Base-by-base conservation (phyloP, 1,140 invertebrate species). In the Aricia agestis region DNA sequence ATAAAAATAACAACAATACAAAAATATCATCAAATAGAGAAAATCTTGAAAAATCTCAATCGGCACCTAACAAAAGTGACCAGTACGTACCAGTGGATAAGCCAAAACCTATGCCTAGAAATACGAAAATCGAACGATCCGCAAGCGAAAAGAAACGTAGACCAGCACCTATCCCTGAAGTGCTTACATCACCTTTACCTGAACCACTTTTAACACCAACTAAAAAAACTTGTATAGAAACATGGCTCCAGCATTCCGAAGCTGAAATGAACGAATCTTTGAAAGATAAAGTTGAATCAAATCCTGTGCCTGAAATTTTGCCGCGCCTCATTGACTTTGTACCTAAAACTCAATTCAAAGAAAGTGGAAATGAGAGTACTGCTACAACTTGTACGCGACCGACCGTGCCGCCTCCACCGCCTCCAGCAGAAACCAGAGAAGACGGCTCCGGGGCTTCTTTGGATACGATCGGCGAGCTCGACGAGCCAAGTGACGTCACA, bases 261-360 rank as follows among this genome's bases (percentile, higher is more conserved):
- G 87, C 86, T 66, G 89, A 91, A 74, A 90, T 91, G 88, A 86
- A 85, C 72, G 88, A 80, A 52, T 86, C 85, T 72, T 70, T 68
- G 7, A 76, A 80, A 67, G 87, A 89, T 10, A 89, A 88, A 63
- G 66, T 80, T 57, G 86, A 90, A 72, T 83, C 87, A 15, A 77
- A 63, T 66, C 42, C 77, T 45, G 73, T 82, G 41, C 92, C 91
- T 2, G 92, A 92, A 80, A 83, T 83, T 36, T 82, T 95, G 58
- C 95, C 95, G 7, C 92, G 95, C 66, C 84, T 95, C 0, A 95
- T 95, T 59, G 94, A 95, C 82, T 93, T 95, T 81, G 93, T 95
- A 10, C 94, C 94, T 10, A 95, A 95, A 81, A 84, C 91, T 68
- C 83, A 92, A 75, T 89, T 79, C 66, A 87, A 88, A 77, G 83